Evolutionary conservation across 2,797 vertebrate species (phyloP), one percentile per base, ranked within the genome.

Genomic region (Platyrinchus mystaceus): DNA sequence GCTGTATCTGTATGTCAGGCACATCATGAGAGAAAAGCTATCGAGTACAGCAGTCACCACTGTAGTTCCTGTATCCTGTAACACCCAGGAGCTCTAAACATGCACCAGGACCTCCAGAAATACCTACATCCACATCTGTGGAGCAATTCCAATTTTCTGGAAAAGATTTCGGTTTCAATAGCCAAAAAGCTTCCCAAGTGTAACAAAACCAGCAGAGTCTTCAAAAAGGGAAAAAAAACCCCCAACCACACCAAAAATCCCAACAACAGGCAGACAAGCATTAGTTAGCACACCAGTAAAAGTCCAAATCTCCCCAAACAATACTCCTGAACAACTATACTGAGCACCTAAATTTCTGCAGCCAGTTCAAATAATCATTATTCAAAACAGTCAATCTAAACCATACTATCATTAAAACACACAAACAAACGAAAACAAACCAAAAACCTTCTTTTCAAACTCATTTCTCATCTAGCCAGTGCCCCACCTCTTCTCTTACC

Each of bases 51-150:
- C 26, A 71, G 20, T 46, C 50, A 46, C 3, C 20, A 41, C 1
- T 0, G 4, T 46, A 32, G 24, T 43, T 37, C 23, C 21, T 5
- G 1, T 11, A n/a, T 52, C 41, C 44, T 56, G 3, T 21, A 66
- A 66, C 18, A 76, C 34, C 27, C 12, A 28, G 14, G 34, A 75
- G 37, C 27, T 90, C 19, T 19, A 43, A 68, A 58, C 14, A 66
- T 0, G 0, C 43, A 66, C 22, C 46, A 64, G 41, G 34, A 83
- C 27, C 64, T 93, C 36, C 23, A 71, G 50, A 71, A 90, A 55
- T 28, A 50, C 24, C 28, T 66, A 19, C 7, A 75, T 15, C 14
- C 34, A 37, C 14, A n/a, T 64, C 36, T 44, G 26, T n/a, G 36
- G 21, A 62, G 28, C 16, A 83, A 49, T 16, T 83, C 49, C 43